Conservation (phyloP, 1,140 invertebrate genomes). For the Archegozetes longisetosus region DNA sequence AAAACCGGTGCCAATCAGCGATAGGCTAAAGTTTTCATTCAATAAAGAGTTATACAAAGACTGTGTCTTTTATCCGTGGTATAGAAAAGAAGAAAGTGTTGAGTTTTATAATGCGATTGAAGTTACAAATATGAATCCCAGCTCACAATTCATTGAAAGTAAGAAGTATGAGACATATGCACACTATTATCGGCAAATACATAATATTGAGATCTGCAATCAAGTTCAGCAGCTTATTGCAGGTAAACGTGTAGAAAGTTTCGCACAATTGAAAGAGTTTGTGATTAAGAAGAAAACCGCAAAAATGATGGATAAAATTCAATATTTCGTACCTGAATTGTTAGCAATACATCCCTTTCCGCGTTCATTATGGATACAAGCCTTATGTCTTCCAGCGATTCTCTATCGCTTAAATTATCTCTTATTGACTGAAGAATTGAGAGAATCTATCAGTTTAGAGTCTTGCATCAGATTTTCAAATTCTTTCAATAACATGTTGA, state of each 20-base stretch:
- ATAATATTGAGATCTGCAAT: slow-evolving; percentile 76
- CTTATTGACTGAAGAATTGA: slow-evolving; percentile 79
- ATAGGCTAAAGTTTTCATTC: slow-evolving; percentile 53
- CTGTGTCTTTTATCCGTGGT: slow-evolving; percentile 97
- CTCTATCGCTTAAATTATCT: slow-evolving; percentile 85
- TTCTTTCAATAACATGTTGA: background rate
- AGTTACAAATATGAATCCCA: slow-evolving; percentile 67
- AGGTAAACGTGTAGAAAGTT: slow-evolving; percentile 76
- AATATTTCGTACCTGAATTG: slow-evolving; percentile 77
- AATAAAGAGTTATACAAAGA: slow-evolving; percentile 62
- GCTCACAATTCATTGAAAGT: slow-evolving; percentile 70
- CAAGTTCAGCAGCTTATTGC: slow-evolving; percentile 75
- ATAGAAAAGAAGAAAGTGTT: slow-evolving; percentile 38
- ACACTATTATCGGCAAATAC: slow-evolving; percentile 86
- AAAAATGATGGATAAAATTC: slow-evolving; percentile 56
- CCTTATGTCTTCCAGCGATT: slow-evolving; percentile 87
- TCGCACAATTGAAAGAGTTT: slow-evolving; percentile 81
- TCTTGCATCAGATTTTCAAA: background rate
- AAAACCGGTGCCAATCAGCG: slow-evolving; percentile 34
- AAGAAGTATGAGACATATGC: slow-evolving; percentile 74
- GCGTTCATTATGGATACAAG: slow-evolving; percentile 88
- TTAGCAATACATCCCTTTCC: slow-evolving; percentile 90
- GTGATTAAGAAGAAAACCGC: slow-evolving; percentile 90
- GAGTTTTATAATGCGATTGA: slow-evolving; percentile 89
- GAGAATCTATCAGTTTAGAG: slow-evolving; percentile 55